Evolutionary conservation across 2,113 vertebrate species (phyloP).

Genomic region (Otocyon megalotis): DNA sequence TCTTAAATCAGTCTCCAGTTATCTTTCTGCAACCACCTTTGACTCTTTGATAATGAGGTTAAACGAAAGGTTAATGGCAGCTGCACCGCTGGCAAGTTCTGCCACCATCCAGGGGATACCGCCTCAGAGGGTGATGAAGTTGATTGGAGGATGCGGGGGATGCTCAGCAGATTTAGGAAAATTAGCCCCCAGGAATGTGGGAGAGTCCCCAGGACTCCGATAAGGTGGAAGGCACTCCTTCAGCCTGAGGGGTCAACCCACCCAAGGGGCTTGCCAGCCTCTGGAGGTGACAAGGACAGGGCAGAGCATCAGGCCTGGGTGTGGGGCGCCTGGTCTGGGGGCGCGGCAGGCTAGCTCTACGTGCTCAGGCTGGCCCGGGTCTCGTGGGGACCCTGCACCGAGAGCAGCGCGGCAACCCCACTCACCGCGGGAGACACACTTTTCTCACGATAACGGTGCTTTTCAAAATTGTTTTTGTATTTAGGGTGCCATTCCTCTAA

Average conservation of each 20-base stretch:
- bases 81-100: not conserved
- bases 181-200: not conserved
- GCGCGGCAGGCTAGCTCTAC: not conserved
- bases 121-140: not conserved
- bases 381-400: accelerated
- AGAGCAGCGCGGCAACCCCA: accelerated
- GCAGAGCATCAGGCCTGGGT: not conserved
- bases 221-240: not conserved
- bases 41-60: slow-evolving; percentile 30
- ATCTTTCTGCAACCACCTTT: not conserved
- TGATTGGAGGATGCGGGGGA: accelerated
- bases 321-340: not conserved
- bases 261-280: not conserved
- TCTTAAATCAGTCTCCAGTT: not conserved
- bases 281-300: not conserved
- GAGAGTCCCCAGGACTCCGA: not conserved
- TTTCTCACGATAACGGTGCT: accelerated
- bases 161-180: accelerated
- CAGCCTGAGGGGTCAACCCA: not conserved
- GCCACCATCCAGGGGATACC: not conserved
- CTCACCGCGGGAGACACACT: not conserved
- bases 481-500: not conserved
- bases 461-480: not conserved
- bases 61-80: slow-evolving; percentile 17
- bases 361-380: accelerated